phyloP scores from a whole-genome alignment of 2,888 invertebrate species.

The Meloe dianella region DNA sequence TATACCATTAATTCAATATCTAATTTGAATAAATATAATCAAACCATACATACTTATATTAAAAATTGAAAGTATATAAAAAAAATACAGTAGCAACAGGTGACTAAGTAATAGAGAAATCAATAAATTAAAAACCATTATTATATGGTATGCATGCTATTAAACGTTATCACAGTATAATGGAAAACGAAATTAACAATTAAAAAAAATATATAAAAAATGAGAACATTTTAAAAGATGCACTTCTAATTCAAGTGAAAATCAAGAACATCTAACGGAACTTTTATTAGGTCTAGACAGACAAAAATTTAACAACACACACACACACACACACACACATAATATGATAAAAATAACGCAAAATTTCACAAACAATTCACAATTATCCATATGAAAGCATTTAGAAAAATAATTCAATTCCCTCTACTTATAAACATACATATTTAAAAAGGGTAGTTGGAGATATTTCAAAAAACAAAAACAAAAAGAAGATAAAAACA shows the following conservation, averaged over 20 bases:
- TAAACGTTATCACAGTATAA: too few species aligned
- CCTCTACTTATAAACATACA: background rate
- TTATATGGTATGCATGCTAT: background rate
- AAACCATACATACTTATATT: background rate
- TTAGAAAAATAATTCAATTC: too few species aligned
- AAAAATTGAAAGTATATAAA: background rate
- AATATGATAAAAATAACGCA: background rate
- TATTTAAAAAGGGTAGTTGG: background rate
- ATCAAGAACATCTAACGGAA: constrained; percentile 2
- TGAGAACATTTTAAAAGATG: background rate
- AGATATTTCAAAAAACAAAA: too few species aligned
- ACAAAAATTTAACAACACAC: background rate
- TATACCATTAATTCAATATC: background rate
- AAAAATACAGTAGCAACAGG: background rate
- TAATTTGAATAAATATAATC: background rate
- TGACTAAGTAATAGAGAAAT: background rate
- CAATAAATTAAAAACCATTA: background rate
- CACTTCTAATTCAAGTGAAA: background rate
- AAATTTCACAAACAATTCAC: background rate
- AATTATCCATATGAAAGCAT: too few species aligned
- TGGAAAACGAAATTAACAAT: background rate
- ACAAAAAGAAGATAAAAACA: constrained; percentile 8
- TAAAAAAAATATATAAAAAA: background rate
- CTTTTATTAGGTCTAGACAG: background rate
- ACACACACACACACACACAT: too few species aligned